Percentiles rank a stretch among this genome's conserved stretches.
Conservation (phyloP, 2,797 vertebrate species). For the Gallinago nigripennis region DNA sequence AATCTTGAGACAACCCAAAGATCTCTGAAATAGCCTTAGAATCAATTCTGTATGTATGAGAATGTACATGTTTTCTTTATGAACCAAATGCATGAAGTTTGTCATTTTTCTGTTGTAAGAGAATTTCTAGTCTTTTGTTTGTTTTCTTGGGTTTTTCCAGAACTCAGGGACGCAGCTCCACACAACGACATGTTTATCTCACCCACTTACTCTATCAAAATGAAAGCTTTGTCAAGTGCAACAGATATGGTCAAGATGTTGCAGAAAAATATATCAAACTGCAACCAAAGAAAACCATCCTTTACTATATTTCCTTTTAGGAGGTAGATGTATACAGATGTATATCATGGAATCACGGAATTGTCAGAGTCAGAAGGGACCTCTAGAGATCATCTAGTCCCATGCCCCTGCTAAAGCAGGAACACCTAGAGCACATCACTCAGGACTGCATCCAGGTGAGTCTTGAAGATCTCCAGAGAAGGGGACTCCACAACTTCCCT, state of each 20-base stretch:
- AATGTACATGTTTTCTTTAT: neutral
- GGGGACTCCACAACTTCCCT: no score
- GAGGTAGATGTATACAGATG: accelerated
- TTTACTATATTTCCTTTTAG: neutral
- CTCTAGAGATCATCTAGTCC: no score
- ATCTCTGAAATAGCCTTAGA: neutral
- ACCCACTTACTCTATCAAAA: neutral
- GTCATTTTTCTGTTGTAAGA: neutral
- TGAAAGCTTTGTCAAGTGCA: neutral
- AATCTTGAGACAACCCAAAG: neutral
- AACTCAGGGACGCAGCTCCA: neutral
- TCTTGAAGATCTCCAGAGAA: no score
- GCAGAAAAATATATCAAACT: neutral
- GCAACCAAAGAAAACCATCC: neutral
- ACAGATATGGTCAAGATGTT: neutral
- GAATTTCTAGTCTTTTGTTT: neutral
- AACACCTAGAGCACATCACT: no score
- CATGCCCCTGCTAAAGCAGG: no score
- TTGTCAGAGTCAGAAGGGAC: no score
- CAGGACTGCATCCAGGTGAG: no score
- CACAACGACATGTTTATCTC: neutral
- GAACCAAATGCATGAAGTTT: neutral
- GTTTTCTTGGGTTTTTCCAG: neutral
- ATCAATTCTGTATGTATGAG: neutral
- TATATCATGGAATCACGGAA: neutral